phyloP scores from a whole-genome alignment of 2,113 vertebrate species.

The Taurulus bubalis region DNA sequence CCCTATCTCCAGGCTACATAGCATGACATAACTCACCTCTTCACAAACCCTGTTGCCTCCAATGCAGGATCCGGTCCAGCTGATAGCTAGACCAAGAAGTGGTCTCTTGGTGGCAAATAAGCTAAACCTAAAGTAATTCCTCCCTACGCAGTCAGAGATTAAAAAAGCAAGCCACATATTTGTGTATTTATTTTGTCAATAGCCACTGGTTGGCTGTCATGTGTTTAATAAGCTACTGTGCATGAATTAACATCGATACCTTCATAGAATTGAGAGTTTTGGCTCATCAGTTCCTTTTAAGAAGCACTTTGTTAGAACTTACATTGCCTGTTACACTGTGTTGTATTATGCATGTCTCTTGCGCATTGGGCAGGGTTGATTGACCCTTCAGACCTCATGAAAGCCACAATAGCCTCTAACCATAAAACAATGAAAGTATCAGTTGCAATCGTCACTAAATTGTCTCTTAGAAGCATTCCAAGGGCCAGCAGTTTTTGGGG shows the following conservation, averaged over 20 bases:
- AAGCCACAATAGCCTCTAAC: neutral
- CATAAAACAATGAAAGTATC: neutral
- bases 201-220: no score
- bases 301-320: neutral
- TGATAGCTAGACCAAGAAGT: neutral
- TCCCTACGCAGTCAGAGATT: neutral
- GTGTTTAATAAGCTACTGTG: no score
- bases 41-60: neutral
- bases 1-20: no score
- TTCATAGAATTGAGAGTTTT: neutral
- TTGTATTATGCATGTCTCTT: neutral
- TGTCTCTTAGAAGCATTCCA: no score
- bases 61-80: neutral
- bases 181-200: no score
- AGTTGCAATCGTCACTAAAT: neutral
- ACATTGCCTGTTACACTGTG: no score
- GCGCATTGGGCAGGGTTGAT: neutral
- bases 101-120: neutral
- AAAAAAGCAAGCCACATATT: neutral
- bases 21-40: neutral
- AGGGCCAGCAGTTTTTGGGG: neutral
- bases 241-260: no score
- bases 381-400: neutral
- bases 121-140: neutral
- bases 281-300: neutral